A percentile compares a stretch with the other conserved stretches of the same genome.
Conservation (phyloP, 2,113 vertebrate genomes). For the Argyrosomus japonicus region DNA sequence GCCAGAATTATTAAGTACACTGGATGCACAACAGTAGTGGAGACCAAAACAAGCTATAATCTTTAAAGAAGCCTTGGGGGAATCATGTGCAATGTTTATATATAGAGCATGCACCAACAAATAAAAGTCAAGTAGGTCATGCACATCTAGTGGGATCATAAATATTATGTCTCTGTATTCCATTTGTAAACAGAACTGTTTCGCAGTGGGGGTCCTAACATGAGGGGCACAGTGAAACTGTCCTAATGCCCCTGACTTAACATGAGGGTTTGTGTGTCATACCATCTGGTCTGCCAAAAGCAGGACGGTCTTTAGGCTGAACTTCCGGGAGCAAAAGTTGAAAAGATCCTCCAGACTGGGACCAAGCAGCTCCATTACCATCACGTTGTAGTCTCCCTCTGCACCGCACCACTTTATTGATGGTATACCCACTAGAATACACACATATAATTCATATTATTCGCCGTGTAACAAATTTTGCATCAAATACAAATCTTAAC, state of each 20-base stretch:
- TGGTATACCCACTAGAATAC: conserved; percentile 91
- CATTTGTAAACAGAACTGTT: not conserved
- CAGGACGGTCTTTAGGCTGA: conserved; percentile 97
- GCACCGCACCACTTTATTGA: conserved; percentile 99
- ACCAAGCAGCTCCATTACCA: conserved; percentile 98
- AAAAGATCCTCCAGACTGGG: conserved; percentile 98
- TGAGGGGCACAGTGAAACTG: not conserved
- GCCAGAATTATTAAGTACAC: conserved; percentile 13
- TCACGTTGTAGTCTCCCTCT: conserved; percentile 97
- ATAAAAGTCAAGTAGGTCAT: conserved; percentile 1
- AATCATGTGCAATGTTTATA: conserved; percentile 12
- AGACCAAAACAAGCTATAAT: conserved; percentile 20
- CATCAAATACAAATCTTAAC: not conserved
- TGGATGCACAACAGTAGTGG: not conserved
- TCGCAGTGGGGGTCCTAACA: not conserved
- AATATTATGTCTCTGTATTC: not conserved
- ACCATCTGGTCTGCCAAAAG: conserved; percentile 98
- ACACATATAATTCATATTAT: not conserved
- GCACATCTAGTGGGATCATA: not conserved
- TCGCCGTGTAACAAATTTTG: not conserved
- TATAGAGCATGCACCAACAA: conserved; percentile 6
- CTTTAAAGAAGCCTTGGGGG: conserved; percentile 17
- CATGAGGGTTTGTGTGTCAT: conserved; percentile 49
- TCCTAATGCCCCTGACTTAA: not conserved
- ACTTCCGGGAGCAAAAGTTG: conserved; percentile 98